These are phyloP conservation scores for Galerucella nymphaeae DNA, from an alignment of 2,888 invertebrate species.

Conservation along the genomic window DNA sequence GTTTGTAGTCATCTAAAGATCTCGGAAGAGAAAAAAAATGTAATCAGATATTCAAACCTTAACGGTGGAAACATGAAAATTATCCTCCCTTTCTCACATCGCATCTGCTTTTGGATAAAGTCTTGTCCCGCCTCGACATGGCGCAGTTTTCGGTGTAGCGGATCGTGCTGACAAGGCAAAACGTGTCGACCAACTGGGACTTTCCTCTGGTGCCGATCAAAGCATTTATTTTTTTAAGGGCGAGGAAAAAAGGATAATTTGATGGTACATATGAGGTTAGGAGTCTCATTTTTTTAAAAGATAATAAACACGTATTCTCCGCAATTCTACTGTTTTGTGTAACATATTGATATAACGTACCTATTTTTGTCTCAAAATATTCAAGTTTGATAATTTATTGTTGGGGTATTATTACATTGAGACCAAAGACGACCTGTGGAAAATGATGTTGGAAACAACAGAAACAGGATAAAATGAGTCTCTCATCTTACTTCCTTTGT, in stretches of 20 bases:
- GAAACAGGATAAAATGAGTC: too few species aligned
- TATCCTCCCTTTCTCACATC: conserved; percentile 2
- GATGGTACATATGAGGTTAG: conserved; percentile 15
- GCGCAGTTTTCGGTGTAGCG: conserved; percentile 29
- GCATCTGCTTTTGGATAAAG: not conserved
- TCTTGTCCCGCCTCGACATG: conserved; percentile 16
- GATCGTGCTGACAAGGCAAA: conserved; percentile 37
- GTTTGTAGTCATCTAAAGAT: not conserved
- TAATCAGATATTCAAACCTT: conserved; percentile 4
- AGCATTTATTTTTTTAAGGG: conserved; percentile 9
- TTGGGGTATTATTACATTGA: too few species aligned
- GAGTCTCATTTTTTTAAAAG: not conserved
- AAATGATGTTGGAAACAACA: too few species aligned
- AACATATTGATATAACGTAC: too few species aligned
- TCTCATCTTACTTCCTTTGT: too few species aligned
- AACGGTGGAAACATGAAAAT: not conserved
- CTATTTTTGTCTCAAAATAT: too few species aligned
- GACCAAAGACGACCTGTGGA: too few species aligned
- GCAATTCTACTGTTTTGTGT: too few species aligned
- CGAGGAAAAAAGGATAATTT: conserved; percentile 19
- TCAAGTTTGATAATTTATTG: too few species aligned
- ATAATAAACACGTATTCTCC: too few species aligned
- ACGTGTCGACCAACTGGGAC: conserved; percentile 39
- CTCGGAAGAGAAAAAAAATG: not conserved
- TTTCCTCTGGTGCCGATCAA: conserved; percentile 18